Conservation (phyloP, 1,140 invertebrate genomes). For the Cecropterus lyciades region DNA sequence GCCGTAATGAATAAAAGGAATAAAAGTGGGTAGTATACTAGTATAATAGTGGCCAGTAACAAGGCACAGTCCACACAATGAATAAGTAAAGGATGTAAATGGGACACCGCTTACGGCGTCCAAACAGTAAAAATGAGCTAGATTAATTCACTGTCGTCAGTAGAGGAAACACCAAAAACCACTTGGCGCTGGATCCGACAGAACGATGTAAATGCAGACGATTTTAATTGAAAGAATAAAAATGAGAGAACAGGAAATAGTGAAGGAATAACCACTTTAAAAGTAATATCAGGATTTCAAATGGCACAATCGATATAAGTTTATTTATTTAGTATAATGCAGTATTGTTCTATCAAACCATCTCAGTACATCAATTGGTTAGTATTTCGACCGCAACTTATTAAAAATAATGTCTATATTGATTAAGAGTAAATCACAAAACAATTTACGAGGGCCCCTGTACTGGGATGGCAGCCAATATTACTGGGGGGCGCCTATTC, state of each 20-base stretch:
- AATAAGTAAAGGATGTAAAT: slow-evolving; percentile 37
- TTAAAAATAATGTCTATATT: no score
- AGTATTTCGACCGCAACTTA: no score
- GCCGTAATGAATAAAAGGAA: slow-evolving; percentile 25
- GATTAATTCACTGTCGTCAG: slow-evolving; percentile 37
- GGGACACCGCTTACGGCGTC: slow-evolving; percentile 33
- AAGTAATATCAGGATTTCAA: slow-evolving; percentile 19
- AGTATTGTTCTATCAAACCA: no score
- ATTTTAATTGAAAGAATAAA: slow-evolving; percentile 38
- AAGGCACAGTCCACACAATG: slow-evolving; percentile 36
- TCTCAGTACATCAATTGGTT: no score
- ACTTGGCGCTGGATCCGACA: slow-evolving; percentile 34
- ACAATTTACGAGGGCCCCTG: no score
- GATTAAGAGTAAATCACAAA: no score
- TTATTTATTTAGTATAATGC: no score
- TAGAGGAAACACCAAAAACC: slow-evolving; percentile 37
- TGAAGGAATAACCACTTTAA: slow-evolving; percentile 12
- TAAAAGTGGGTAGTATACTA: slow-evolving; percentile 24
- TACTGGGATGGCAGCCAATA: no score
- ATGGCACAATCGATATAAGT: neutral
- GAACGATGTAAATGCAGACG: slow-evolving; percentile 36
- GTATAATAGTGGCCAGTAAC: slow-evolving; percentile 29
- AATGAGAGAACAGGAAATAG: slow-evolving; percentile 21
- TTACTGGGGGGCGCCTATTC: no score
- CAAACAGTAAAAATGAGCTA: slow-evolving; percentile 39